Percentiles rank a stretch among this genome's conserved stretches.
phyloP scores from a whole-genome alignment of 2,797 vertebrate genomes.

The Smutsia gigantea region DNA sequence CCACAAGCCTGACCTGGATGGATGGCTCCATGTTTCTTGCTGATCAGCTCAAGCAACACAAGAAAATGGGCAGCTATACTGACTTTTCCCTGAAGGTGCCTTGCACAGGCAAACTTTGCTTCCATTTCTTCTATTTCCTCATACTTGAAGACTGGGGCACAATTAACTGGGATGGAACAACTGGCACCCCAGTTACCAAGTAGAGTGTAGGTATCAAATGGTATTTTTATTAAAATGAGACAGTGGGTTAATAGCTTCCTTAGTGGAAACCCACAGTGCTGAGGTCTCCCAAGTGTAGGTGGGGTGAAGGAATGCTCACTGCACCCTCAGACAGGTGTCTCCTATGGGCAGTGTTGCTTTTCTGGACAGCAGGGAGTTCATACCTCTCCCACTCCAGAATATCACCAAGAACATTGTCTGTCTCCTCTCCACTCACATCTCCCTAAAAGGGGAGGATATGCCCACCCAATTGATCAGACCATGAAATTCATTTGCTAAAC shows the following conservation, averaged over 20 bases:
- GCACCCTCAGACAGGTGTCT: neutral
- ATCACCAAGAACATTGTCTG: rapidly evolving
- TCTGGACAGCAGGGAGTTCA: neutral
- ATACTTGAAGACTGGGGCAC: neutral
- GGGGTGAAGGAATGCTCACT: neutral
- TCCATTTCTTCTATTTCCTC: neutral
- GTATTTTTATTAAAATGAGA: neutral
- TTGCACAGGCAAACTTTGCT: neutral
- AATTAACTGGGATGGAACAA: neutral
- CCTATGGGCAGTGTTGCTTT: neutral
- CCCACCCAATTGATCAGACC: neutral
- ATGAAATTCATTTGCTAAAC: too few relatives aligned
- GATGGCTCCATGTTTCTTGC: too few relatives aligned
- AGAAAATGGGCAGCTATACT: rapidly evolving
- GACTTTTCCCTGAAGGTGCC: neutral
- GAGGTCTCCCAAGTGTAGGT: neutral
- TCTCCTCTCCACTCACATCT: too few relatives aligned
- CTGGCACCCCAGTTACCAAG: neutral
- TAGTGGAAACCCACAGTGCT: neutral
- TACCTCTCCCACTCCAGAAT: neutral
- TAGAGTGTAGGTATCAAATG: neutral
- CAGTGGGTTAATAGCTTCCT: neutral
- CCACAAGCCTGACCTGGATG: too few relatives aligned
- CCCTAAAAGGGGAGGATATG: neutral
- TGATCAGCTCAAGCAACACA: neutral